A percentile compares a stretch with the other conserved stretches of the same genome.
Conservation (phyloP, 2,797 vertebrate genomes). For the Sardinella longiceps region DNA sequence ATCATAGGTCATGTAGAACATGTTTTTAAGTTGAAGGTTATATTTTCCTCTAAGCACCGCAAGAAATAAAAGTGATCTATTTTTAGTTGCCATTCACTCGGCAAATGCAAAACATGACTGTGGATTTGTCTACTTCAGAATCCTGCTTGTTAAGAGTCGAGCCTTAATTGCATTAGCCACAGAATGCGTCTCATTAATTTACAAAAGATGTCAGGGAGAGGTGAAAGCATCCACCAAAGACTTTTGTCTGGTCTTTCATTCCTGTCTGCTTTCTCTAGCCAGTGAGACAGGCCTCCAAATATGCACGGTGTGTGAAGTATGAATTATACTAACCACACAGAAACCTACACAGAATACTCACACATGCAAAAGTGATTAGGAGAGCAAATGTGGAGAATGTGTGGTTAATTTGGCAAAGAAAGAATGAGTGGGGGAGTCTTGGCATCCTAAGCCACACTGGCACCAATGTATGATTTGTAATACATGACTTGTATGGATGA, state of each 20-base stretch:
- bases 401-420: neutral
- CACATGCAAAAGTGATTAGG: neutral
- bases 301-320: neutral
- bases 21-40: neutral
- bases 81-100: neutral
- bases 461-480: neutral
- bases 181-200: neutral
- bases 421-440: constrained; percentile 26
- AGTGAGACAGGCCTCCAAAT: neutral
- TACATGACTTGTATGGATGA: constrained; percentile 22
- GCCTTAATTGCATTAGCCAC: neutral
- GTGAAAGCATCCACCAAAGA: neutral
- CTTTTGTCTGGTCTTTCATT: neutral
- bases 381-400: neutral
- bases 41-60: neutral
- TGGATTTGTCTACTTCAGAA: neutral
- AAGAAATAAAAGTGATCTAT: constrained; percentile 4
- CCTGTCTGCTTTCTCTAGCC: neutral
- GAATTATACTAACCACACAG: neutral
- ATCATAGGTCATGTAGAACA: neutral
- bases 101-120: neutral
- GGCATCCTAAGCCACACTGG: constrained; percentile 48
- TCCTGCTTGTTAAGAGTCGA: neutral
- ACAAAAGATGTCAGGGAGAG: neutral
- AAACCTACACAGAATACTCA: neutral